Percentiles rank a stretch among this genome's conserved stretches.
phyloP scores from a whole-genome alignment of 2,113 vertebrate genomes.

The Lycaon pictus region DNA sequence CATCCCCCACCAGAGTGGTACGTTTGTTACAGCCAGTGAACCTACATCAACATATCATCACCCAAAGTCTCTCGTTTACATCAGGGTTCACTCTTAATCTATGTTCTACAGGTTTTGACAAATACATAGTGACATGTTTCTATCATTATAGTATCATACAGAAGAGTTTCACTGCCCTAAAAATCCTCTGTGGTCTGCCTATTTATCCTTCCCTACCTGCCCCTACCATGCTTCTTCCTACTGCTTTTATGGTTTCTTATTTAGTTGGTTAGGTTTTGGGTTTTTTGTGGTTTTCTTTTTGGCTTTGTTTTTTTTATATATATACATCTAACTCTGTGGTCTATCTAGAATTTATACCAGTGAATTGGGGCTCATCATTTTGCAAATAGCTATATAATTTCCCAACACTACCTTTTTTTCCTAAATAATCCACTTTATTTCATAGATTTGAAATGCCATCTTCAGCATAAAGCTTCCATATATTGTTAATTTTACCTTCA shows the following conservation, averaged over 20 bases:
- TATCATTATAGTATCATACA: no score
- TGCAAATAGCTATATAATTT: slow-evolving; percentile 2
- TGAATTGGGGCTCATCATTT: not conserved
- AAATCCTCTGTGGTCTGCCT: no score
- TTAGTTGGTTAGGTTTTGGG: not conserved
- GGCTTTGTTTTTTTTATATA: not conserved
- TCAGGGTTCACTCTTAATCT: no score
- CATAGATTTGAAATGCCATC: not conserved
- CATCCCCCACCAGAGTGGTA: no score
- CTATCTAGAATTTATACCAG: not conserved
- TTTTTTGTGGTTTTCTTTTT: not conserved
- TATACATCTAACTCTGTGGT: not conserved
- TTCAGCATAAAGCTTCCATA: not conserved
- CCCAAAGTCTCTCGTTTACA: no score
- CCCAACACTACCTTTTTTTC: not conserved
- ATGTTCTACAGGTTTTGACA: no score
- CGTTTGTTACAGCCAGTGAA: no score
- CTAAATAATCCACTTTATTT: not conserved
- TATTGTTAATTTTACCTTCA: not conserved
- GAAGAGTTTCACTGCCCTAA: no score
- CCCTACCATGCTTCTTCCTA: not conserved
- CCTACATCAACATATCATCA: no score
- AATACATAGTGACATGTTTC: no score
- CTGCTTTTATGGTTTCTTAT: not conserved
- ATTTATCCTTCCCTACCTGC: no score